Evolutionary conservation across 2,113 vertebrate species (phyloP).

Genomic region (Gila orcuttii): DNA sequence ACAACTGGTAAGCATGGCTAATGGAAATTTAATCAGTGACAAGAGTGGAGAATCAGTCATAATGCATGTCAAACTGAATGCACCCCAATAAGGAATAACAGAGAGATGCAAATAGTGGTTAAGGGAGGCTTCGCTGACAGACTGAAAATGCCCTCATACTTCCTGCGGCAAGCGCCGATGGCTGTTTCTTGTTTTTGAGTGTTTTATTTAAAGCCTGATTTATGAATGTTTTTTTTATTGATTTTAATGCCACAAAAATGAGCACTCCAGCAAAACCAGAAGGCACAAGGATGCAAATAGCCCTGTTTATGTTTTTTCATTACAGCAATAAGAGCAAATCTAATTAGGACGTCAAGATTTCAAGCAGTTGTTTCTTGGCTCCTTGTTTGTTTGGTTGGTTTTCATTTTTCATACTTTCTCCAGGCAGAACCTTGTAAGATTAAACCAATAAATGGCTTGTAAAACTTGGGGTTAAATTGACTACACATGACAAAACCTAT

Average conservation of each 20-base stretch:
- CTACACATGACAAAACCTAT: slow-evolving; percentile 47
- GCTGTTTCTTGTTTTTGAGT: slow-evolving; percentile 30
- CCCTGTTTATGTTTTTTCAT: slow-evolving; percentile 31
- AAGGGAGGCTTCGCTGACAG: slow-evolving; percentile 47
- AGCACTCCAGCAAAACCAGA: slow-evolving; percentile 17
- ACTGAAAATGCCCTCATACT: slow-evolving; percentile 36
- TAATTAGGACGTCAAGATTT: slow-evolving; percentile 36
- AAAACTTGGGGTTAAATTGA: slow-evolving; percentile 33
- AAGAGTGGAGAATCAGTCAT: slow-evolving; percentile 73
- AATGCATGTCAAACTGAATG: slow-evolving; percentile 66
- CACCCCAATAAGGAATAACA: slow-evolving; percentile 70
- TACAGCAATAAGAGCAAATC: slow-evolving; percentile 39
- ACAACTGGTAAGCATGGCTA: slow-evolving; percentile 71
- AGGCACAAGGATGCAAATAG: slow-evolving; percentile 35
- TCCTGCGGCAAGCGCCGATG: slow-evolving; percentile 1
- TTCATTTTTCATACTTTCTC: slow-evolving; percentile 24
- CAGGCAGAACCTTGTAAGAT: slow-evolving; percentile 28
- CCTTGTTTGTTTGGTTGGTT: slow-evolving; percentile 32
- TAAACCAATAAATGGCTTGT: slow-evolving; percentile 38
- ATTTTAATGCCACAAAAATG: slow-evolving; percentile 27
- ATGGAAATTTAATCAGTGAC: slow-evolving; percentile 79
- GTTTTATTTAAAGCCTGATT: slow-evolving; percentile 37
- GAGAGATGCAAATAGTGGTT: slow-evolving; percentile 75
- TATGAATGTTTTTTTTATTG: slow-evolving; percentile 12
- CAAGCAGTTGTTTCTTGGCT: slow-evolving; percentile 20